phyloP scores from a whole-genome alignment of 1,140 invertebrate genomes.

The Megalonaias nervosa region DNA sequence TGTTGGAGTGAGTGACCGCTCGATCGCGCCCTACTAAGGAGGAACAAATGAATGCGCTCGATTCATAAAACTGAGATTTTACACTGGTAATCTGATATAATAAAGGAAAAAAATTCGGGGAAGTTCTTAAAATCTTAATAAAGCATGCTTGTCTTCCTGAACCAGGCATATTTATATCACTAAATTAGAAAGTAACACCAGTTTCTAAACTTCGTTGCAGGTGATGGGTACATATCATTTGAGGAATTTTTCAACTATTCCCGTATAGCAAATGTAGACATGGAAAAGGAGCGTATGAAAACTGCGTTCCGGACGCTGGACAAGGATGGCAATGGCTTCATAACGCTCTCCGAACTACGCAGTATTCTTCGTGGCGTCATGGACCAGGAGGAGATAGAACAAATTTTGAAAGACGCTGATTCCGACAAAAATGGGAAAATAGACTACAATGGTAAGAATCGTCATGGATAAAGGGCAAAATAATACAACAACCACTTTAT shows the following conservation, averaged over 20 bases:
- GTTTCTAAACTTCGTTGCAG: background rate
- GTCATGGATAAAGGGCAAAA: too few relatives aligned
- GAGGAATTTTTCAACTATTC: conserved; percentile 29
- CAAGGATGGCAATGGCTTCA: conserved; percentile 68
- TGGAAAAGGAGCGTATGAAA: conserved; percentile 28
- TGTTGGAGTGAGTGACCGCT: too few relatives aligned
- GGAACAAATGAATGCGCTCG: too few relatives aligned
- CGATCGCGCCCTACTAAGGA: too few relatives aligned
- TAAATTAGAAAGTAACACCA: too few relatives aligned
- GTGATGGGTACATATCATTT: conserved; percentile 28
- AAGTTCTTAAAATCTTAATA: too few relatives aligned
- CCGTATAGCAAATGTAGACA: conserved; percentile 18
- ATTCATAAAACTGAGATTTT: too few relatives aligned
- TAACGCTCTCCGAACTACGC: conserved; percentile 9
- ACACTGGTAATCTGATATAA: too few relatives aligned
- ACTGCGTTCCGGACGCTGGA: conserved; percentile 33
- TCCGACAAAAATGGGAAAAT: conserved; percentile 30
- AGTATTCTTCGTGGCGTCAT: conserved; percentile 6
- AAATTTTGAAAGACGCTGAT: conserved; percentile 20
- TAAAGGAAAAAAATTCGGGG: too few relatives aligned
- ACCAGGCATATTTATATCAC: too few relatives aligned
- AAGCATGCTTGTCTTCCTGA: too few relatives aligned
- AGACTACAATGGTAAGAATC: conserved; percentile 21
- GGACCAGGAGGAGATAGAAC: conserved; percentile 7
- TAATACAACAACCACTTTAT: too few relatives aligned